These are phyloP conservation scores for Pomatostomus ruficeps DNA, from an alignment of 2,113 vertebrate species.

Conservation along the genomic window DNA sequence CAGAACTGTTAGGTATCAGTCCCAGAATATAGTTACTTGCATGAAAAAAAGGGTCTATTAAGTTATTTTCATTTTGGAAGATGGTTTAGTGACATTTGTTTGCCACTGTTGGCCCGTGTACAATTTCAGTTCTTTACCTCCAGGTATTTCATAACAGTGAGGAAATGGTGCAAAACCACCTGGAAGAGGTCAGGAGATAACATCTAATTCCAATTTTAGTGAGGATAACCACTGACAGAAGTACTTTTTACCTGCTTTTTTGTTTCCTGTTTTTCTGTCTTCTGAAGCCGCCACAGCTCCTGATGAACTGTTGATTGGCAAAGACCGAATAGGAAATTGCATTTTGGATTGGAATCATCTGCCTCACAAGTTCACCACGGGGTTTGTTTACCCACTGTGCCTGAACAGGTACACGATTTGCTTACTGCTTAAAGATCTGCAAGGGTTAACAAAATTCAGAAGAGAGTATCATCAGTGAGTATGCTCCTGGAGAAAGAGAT, in stretches of 20 bases:
- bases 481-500: neutral
- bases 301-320: neutral
- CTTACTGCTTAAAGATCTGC: constrained; percentile 60
- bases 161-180: neutral
- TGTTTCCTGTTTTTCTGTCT: neutral
- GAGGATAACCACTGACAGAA: neutral
- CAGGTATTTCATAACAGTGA: neutral
- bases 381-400: neutral
- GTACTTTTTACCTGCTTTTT: neutral
- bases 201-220: neutral
- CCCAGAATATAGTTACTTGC: neutral
- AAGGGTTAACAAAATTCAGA: constrained; percentile 44
- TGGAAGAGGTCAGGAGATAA: neutral
- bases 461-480: neutral
- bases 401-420: neutral
- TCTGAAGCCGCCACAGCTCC: neutral
- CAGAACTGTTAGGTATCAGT: neutral
- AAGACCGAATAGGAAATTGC: neutral
- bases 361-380: neutral
- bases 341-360: neutral
- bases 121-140: neutral
- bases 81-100: neutral
- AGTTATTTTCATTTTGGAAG: neutral
- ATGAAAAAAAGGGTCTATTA: neutral
- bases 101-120: neutral